Base-by-base conservation (phyloP, 2,113 vertebrate genomes). In the Scalopus aquaticus region DNA sequence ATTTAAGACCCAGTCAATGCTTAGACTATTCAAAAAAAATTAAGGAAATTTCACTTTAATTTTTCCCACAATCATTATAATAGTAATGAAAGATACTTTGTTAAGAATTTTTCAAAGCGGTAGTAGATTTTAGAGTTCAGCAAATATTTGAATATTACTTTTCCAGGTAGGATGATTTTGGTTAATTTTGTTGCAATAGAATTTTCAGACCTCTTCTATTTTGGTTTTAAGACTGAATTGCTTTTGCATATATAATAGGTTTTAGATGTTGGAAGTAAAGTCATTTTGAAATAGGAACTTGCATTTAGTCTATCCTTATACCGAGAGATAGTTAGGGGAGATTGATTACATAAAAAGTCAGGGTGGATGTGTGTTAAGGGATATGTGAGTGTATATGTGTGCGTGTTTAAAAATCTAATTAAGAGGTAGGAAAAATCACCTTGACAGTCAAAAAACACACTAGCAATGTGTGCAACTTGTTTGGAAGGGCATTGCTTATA, bases 141-240 rank as follows among this genome's bases (percentile, higher is more conserved):
- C 79, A 79, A 77, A 56, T 32, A 60, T 86, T 60, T 89, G 74
- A 92, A 90, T 77, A 90, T 6, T 94, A 42, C 84, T 72, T 93
- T 87, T 77, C 15, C 30, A 70, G 35, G 16, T 64, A 76, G 54
- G 32, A 7, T 80, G 44, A 58, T 79, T 88, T 78, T 13, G 65
- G 58, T 92, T 49, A 54, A 39, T 60, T 93, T 95, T 82, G 16
- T 91, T 72, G 77, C 16, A 80, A 9, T 51, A 82, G 67, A 85
- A 81, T 88, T 85, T 39, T 49, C 19, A 73, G 56, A 58, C 12
- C 5, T 73, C 28, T 69, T 67, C 32, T 86, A 6, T 78, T 92
- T 88, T 76, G 84, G 60, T 88, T 93, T 82, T 88, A 77, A 80
- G 72, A 90, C 72, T 76, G 35, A 91, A 42, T 82, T 60, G 6